These are phyloP conservation scores for Xanthia icteritia DNA, from an alignment of 2,888 invertebrate species.

Conservation along the genomic window DNA sequence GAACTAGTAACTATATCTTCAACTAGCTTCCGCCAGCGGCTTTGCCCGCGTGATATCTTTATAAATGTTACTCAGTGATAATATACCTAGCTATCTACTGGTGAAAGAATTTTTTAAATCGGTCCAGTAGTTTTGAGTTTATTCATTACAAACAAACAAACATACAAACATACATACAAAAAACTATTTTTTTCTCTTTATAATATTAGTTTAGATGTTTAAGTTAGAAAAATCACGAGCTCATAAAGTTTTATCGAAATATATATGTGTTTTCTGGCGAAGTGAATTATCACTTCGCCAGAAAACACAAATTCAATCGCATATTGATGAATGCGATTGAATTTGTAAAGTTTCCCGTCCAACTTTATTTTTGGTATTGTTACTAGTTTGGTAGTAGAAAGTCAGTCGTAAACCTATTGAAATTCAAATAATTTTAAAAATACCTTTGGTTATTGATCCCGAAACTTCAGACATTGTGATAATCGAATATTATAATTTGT, in stretches of 20 bases:
- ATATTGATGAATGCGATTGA: slow-evolving; percentile 5
- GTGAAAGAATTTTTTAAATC: too few relatives aligned
- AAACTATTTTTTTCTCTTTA: too few relatives aligned
- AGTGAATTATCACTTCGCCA: slow-evolving; percentile 1
- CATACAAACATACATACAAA: too few relatives aligned
- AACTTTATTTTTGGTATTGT: slow-evolving; percentile 1
- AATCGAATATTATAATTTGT: neutral
- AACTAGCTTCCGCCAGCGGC: too few relatives aligned
- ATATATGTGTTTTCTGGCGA: neutral
- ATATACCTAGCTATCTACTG: too few relatives aligned
- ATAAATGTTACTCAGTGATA: too few relatives aligned
- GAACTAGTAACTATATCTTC: slow-evolving; percentile 4
- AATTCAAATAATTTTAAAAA: neutral
- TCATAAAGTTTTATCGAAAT: slow-evolving; percentile 23
- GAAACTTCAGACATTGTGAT: neutral
- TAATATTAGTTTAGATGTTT: too few relatives aligned
- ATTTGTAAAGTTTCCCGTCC: neutral
- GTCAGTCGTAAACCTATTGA: neutral
- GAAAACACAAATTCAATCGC: too few relatives aligned
- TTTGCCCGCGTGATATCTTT: too few relatives aligned
- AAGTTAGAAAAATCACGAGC: neutral
- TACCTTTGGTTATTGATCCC: neutral
- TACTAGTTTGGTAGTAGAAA: neutral
- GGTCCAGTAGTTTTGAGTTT: too few relatives aligned
- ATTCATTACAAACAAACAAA: too few relatives aligned